A percentile compares a stretch with the other conserved stretches of the same genome.
These are phyloP conservation scores for Popillia japonica DNA, from an alignment of 1,140 invertebrate species.

Conservation along the genomic window DNA sequence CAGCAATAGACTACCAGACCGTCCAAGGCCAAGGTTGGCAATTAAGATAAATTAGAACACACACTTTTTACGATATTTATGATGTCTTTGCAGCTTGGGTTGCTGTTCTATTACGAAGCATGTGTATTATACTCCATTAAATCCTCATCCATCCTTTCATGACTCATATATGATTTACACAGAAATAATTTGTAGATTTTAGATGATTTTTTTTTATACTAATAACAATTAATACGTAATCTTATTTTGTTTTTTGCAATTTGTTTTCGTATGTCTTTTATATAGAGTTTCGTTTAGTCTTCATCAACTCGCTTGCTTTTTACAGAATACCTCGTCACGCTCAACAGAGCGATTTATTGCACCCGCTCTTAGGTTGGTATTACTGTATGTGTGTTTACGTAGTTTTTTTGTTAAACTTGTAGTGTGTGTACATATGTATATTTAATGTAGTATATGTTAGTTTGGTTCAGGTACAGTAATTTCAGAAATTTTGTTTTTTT, in stretches of 20 bases:
- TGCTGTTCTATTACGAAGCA: conserved; percentile 49
- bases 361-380: conserved; percentile 51
- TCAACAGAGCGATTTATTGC: conserved; percentile 53
- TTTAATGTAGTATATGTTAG: not conserved
- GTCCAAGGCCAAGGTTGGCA: conserved; percentile 80
- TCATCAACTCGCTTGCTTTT: conserved; percentile 49
- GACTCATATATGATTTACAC: conserved; percentile 25
- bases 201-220: not conserved
- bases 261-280: conserved; percentile 38
- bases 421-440: not conserved
- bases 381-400: conserved; percentile 27
- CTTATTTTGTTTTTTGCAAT: conserved; percentile 37
- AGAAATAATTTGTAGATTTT: conserved; percentile 30
- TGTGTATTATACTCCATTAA: conserved; percentile 43
- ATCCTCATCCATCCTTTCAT: conserved; percentile 5
- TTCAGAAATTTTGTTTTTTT: too few relatives aligned
- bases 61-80: not conserved
- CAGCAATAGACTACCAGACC: conserved; percentile 84
- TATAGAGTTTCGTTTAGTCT: conserved; percentile 32
- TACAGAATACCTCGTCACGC: conserved; percentile 52
- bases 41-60: conserved; percentile 49
- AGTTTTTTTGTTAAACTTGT: not conserved
- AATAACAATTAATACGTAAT: conserved; percentile 39
- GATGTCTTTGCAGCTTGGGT: conserved; percentile 47
- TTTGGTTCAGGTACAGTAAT: too few relatives aligned